These are phyloP conservation scores for Calcarius lapponicus DNA, from an alignment of 2,797 vertebrate genomes.

Conservation along the genomic window DNA sequence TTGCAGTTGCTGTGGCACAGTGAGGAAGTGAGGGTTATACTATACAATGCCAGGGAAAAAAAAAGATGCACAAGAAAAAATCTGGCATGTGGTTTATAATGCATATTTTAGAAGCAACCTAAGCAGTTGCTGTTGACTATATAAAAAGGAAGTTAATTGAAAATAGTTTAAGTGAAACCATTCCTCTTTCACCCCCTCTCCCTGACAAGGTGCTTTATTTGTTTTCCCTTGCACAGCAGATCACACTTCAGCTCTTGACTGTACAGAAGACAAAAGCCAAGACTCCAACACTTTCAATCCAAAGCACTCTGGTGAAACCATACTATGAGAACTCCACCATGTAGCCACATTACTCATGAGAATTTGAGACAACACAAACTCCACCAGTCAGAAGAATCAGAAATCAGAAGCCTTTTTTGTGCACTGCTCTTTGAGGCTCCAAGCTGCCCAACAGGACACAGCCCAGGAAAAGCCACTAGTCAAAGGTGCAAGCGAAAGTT, in stretches of 20 bases:
- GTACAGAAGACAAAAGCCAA: background rate
- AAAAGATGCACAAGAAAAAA: background rate
- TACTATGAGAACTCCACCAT: background rate
- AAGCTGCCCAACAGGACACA: background rate
- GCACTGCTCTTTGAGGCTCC: background rate
- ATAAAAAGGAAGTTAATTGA: background rate
- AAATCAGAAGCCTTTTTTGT: background rate
- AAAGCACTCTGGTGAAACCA: background rate
- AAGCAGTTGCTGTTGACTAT: background rate
- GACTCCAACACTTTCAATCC: background rate
- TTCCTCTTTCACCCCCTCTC: background rate
- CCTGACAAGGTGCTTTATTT: background rate
- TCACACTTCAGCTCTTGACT: background rate
- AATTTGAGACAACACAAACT: background rate
- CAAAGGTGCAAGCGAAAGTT: background rate
- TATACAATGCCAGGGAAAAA: background rate
- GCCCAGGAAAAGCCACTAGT: background rate
- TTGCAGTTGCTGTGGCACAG: background rate
- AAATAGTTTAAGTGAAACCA: background rate
- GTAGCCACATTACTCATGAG: background rate
- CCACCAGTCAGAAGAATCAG: background rate
- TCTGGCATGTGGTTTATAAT: accelerated
- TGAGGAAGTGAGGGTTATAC: background rate
- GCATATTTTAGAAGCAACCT: background rate
- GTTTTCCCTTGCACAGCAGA: background rate